Conservation (phyloP, 23 tunicate species). For the Trididemnum nubilum region DNA sequence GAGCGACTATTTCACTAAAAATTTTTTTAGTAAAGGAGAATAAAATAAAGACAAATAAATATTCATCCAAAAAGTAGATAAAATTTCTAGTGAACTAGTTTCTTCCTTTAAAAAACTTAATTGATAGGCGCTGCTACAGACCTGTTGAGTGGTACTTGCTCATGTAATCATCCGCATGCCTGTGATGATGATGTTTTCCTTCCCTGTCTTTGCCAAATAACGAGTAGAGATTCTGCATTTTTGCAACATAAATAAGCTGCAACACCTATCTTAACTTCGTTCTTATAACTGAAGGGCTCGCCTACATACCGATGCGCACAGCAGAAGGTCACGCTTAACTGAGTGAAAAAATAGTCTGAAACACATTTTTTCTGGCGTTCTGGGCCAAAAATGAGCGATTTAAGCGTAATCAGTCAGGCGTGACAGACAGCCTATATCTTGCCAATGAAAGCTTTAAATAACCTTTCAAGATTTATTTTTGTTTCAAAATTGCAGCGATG, state of each 20-base stretch:
- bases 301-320: neutral
- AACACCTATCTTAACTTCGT: neutral
- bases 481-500: no score
- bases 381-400: neutral
- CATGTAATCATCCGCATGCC: constrained; percentile 12
- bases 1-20: no score
- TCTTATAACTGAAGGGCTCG: no score
- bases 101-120: no score
- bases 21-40: no score
- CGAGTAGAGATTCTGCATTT: constrained; percentile 61
- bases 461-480: no score
- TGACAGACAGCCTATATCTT: no score
- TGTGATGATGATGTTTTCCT: constrained; percentile 43
- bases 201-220: constrained; percentile 64
- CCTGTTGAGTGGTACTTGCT: constrained; percentile 29
- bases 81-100: no score
- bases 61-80: no score
- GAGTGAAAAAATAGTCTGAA: neutral
- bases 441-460: no score
- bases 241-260: neutral
- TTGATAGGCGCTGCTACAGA: no score
- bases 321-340: neutral
- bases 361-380: neutral
- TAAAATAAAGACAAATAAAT: no score
- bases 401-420: neutral